Base-by-base conservation (phyloP, 2,113 vertebrate species). In the Neomonachus schauinslandi region DNA sequence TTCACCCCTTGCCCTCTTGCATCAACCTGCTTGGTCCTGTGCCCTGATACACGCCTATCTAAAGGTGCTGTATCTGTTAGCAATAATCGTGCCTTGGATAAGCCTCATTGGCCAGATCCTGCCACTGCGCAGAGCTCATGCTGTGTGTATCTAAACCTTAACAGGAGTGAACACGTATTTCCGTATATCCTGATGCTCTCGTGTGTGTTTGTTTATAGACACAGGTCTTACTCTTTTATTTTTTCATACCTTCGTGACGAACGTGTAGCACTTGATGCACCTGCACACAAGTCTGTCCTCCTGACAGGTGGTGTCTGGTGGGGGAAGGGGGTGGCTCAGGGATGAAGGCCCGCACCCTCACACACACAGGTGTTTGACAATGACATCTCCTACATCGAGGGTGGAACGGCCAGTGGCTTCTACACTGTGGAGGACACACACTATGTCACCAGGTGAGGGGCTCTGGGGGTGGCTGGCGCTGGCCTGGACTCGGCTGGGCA, bases 331-430 rank as follows among this genome's bases (percentile, higher is more conserved):
- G 7, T 49, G 72, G 26, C 63, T 87, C 57, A 8, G 18, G 76
- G 92, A 46, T 49, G 59, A 39, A 59, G 21, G 69, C 7, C 57
- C 21, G 6, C 26, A 2, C 21, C 18, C 86, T 96, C 33, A 7
- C 26, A 21, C 19, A 21, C 4, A 5, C 42, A 99, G 99, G 99
- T 99, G 22, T 99, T 99, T 7, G 99, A 99, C 97, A 99, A 99
- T 0, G 99, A 99, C 96, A 99, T 99, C 92, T 99, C 99, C 87
- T 99, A 99, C 98, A 99, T 99, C 0, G 99, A 99, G 98, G 99
- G 99, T 14, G 99, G 99, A 24, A 99, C 99, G 0, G 98, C 99
- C 97, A 99, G 99, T 0, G 99, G 99, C 42, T 99, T 99, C 98
- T 99, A 99, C 98, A 99, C 99, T 0, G 99, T 99, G 0, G 99